Evolutionary conservation across 1,140 invertebrate genomes (phyloP), one percentile per base, ranked within the genome.

Genomic region (Cryptotermes secundus): DNA sequence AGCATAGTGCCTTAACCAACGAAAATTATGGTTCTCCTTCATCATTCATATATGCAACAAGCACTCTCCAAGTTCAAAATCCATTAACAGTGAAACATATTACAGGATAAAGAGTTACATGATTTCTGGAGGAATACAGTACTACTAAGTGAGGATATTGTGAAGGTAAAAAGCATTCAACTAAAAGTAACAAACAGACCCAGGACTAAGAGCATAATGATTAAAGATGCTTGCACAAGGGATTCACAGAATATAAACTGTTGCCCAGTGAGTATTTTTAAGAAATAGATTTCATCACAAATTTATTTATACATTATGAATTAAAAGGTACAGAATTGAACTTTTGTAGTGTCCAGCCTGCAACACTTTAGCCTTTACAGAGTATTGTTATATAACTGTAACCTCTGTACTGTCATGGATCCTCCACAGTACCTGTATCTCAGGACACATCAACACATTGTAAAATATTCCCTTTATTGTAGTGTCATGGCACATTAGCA

Each of bases 261-360:
- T 34, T 80, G 34, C 36, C 0, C 7, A 80, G 7, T 34, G 36
- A 53, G 65, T n/a, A 83, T 59, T 26, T n/a, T 59, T n/a, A 35
- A 80, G 38, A 35, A 84, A 34, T 82, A 83, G 42, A 84, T 84
- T 84, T 86, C 83, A 84, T 86, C 85, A 86, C 85, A 84, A 86
- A 84, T 86, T 86, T 86, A 86, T 86, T 86, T 86, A 86, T 86
- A 86, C 85, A 86, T 84, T 80, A 84, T 86, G 85, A 85, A 84
- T 83, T 83, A 85, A 85, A 85, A 79, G 53, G 82, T 85, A 85
- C 85, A 85, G 79, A 83, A 38, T 85, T 85, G 79, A 85, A 83
- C 72, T 38, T 83, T 35, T 83, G 59, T 45, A 85, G 45, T 79
- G 35, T 82, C 80, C 36, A 84, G 65, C 80, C 49, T 45, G 45